Evolutionary conservation across 2,888 invertebrate genomes (phyloP), one percentile per base, ranked within the genome.

Genomic region (Aromia moschata): DNA sequence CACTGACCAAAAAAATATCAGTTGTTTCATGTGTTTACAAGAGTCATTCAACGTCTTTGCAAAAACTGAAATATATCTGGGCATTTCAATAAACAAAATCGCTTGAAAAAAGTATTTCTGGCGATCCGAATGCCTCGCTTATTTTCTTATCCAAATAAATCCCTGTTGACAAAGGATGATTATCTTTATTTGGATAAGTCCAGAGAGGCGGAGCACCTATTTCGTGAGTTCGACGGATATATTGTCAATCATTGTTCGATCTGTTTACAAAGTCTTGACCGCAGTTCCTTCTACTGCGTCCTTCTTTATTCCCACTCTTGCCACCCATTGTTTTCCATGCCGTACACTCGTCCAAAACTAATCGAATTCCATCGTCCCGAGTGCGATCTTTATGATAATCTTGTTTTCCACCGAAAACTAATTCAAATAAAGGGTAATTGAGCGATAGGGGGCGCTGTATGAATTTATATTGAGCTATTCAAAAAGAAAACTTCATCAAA

Each of bases 221-320:
- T 60, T 60, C 65, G 64, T 67, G 67, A 67, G 69, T 64, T 68
- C 60, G 64, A 65, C 65, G 69, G 72, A 74, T 76, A n/a, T n/a
- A 74, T 76, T 75, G 75, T 77, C 76, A 74, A 77, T 77, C 74
- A 74, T 67, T 64, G 70, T 69, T 72, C 71, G 74, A 75, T 76
- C 73, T 76, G 75, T 76, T 76, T 76, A 74, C 77, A 68, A 68
- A 74, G 70, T 69, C 75, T 75, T 76, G 76, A 75, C 76, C 76
- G 70, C 74, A 67, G 55, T 63, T 60, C 63, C 54, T 47, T 44
- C n/a, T n/a, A n/a, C n/a, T n/a, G n/a, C 62, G 59, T 62, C 63
- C 58, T 65, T 65, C 66, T 53, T 12, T 30, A 14, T 37, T 54
- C 20, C 51, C 51, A 33, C 25, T n/a, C n/a, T n/a, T n/a, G n/a